phyloP scores from a whole-genome alignment of 92 coral and sea anemone genomes.

The Siderastrea radians region DNA sequence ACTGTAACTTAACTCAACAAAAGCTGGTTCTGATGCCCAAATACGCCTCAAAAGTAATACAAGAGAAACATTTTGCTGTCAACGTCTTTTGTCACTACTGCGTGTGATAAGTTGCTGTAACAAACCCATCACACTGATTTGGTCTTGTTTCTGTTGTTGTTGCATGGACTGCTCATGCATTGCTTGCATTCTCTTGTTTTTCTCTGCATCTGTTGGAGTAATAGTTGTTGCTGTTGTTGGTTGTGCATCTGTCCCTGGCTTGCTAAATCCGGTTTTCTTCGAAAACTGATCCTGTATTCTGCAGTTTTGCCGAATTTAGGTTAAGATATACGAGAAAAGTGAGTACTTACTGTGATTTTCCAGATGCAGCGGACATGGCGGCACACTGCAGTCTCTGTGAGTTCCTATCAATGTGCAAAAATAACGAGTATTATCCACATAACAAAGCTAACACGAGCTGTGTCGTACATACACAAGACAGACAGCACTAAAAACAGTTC shows the following conservation, averaged over 20 bases:
- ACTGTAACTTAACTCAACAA: conserved; percentile 8
- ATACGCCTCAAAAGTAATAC: neutral
- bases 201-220: conserved; percentile 47
- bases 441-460: neutral
- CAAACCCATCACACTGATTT: conserved; percentile 26
- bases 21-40: neutral
- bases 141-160: conserved; percentile 52
- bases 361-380: neutral
- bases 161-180: conserved; percentile 24
- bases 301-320: neutral
- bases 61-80: neutral
- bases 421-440: conserved; percentile 5
- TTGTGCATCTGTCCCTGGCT: conserved; percentile 36
- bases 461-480: neutral
- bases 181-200: conserved; percentile 40
- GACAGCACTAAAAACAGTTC: neutral
- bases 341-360: neutral
- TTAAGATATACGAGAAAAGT: neutral
- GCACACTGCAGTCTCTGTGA: neutral
- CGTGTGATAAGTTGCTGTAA: conserved; percentile 41
- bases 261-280: conserved; percentile 34
- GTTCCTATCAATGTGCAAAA: conserved; percentile 6
- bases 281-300: neutral
- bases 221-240: conserved; percentile 41
- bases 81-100: conserved; percentile 7